These are phyloP conservation scores for Temnothorax nylanderi DNA, from an alignment of 1,140 invertebrate genomes.

Conservation along the genomic window DNA sequence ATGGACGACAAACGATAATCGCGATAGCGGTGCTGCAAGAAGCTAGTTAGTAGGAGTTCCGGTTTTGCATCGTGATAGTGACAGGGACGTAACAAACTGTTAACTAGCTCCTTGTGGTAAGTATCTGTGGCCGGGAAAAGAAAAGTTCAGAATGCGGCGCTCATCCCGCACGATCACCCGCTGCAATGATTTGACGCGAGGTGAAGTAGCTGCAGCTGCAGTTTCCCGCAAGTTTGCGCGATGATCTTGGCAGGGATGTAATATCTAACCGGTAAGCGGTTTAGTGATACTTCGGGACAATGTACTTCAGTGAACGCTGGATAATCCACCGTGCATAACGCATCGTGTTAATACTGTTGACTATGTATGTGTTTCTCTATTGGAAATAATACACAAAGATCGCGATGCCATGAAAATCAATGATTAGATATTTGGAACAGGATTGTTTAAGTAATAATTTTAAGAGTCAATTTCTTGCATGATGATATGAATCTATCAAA, in stretches of 20 bases:
- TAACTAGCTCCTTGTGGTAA: slow-evolving; percentile 55
- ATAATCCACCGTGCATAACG: slow-evolving; percentile 57
- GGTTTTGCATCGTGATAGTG: slow-evolving; percentile 56
- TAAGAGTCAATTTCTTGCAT: neutral
- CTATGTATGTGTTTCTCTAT: slow-evolving; percentile 36
- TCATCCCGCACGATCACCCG: slow-evolving; percentile 41
- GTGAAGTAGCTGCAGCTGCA: slow-evolving; percentile 58
- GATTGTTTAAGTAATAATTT: neutral
- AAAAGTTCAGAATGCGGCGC: slow-evolving; percentile 42
- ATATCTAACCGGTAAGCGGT: slow-evolving; percentile 70
- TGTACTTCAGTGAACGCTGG: slow-evolving; percentile 59
- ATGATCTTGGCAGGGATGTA: slow-evolving; percentile 72
- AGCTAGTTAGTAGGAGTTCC: slow-evolving; percentile 58
- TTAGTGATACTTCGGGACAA: slow-evolving; percentile 54
- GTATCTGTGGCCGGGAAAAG: slow-evolving; percentile 30
- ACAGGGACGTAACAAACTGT: slow-evolving; percentile 58
- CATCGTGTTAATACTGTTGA: slow-evolving; percentile 61
- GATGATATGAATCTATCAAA: neutral
- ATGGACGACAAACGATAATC: slow-evolving; percentile 61
- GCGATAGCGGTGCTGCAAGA: slow-evolving; percentile 49
- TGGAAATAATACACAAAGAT: slow-evolving; percentile 17
- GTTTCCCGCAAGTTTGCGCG: slow-evolving; percentile 71
- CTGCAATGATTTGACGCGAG: slow-evolving; percentile 55
- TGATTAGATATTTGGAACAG: neutral
- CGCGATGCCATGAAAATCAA: neutral